Base-by-base conservation (phyloP, 1,140 invertebrate species). In the Cheumatopsyche charites region DNA sequence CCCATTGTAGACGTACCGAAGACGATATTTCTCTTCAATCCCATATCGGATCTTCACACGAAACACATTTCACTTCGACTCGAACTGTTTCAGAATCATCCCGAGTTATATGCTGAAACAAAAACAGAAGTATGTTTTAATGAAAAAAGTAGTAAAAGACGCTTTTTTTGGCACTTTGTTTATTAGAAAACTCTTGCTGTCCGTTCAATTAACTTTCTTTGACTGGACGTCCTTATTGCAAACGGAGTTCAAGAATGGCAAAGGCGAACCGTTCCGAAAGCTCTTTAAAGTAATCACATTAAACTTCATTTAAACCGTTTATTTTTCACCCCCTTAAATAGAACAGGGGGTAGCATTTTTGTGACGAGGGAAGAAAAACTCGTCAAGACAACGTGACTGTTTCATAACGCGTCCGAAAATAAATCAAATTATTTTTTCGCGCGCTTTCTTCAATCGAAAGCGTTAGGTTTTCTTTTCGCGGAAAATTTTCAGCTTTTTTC, bases 121-220 rank as follows among this genome's bases (percentile, higher is more conserved):
- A n/a, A n/a, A n/a, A n/a, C n/a, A n/a, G n/a, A n/a, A n/a, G n/a
- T n/a, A n/a, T n/a, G n/a, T n/a, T n/a, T n/a, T n/a, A n/a, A n/a
- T 36, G 29, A 36, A 36, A 36, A 36, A 36, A 36, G 9, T 4
- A 4, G 29, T 4, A 36, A 36, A 36, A 36, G 9, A 9, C 29
- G 29, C 29, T 4, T 9, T 36, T 36, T 36, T 36, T 58, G 55
- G 55, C 55, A 58, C 55, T 58, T 23, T 58, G 55, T 58, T 58
- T 58, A 58, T 58, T 58, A 58, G 55, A 58, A 58, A 58, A 58
- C 55, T 58, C 55, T 58, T 58, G 55, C 55, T 19, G 55, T 23
- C 1, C 55, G 23, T 58, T 58, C 55, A 58, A 58, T 58, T 58
- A 58, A 58, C 55, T 58, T 58, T 58, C 21, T 58, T 36, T 58